Conservation (phyloP, 2,797 vertebrate species). For the Enteromius treurensis region DNA sequence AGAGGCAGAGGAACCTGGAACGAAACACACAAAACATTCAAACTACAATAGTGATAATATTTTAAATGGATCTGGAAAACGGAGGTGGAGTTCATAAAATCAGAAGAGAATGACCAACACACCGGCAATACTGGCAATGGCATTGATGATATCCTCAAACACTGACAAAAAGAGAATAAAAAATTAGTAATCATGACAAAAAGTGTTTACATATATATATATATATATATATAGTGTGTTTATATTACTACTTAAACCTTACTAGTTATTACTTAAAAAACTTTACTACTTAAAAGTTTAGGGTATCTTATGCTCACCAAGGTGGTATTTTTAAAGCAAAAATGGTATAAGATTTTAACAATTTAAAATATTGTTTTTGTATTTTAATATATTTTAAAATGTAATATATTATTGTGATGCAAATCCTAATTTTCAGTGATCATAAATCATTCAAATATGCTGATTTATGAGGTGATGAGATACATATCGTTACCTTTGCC, state of each 20-base stretch:
- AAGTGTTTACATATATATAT: not conserved
- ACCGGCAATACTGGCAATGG: conserved; percentile 88
- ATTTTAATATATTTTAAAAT: not conserved
- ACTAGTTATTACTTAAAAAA: too few relatives aligned
- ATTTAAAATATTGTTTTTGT: not conserved
- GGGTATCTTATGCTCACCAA: too few relatives aligned
- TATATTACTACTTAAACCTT: too few relatives aligned
- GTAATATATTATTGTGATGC: not conserved
- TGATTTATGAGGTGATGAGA: not conserved
- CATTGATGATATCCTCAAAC: conserved; percentile 92
- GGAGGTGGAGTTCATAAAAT: not conserved
- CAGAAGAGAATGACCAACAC: conserved; percentile 60
- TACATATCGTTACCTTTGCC: conserved; percentile 81
- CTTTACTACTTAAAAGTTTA: not conserved
- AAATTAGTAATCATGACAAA: conserved; percentile 2
- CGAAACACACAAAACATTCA: conserved; percentile 5
- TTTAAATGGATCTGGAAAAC: not conserved
- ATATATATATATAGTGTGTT: not conserved
- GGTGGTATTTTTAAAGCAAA: not conserved
- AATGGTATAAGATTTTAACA: not conserved
- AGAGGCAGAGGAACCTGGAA: conserved; percentile 87
- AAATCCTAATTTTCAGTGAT: not conserved
- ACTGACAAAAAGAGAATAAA: conserved; percentile 74
- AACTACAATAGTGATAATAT: not conserved
- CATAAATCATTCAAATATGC: not conserved